Evolutionary conservation across 1,140 invertebrate species (phyloP).

Genomic region (Idris sp.): DNA sequence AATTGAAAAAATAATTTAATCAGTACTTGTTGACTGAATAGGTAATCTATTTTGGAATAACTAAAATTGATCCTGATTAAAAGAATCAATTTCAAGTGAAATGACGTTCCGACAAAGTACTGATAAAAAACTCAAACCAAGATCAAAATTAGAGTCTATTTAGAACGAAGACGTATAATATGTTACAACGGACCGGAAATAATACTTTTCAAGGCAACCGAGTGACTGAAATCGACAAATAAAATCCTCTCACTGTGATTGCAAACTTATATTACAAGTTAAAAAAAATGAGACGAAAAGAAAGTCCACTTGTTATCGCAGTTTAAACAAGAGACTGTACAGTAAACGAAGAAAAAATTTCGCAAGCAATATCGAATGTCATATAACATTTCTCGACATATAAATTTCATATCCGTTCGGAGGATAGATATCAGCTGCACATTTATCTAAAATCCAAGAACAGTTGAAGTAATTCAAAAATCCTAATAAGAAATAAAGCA

Average conservation of each 20-base stretch:
- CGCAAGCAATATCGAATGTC: constrained; percentile 30
- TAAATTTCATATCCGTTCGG: constrained; percentile 24
- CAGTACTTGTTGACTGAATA: no score
- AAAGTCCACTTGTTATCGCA: constrained; percentile 32
- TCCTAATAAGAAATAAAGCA: no score
- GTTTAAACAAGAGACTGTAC: constrained; percentile 28
- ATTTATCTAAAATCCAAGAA: constrained; percentile 18
- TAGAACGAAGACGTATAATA: constrained; percentile 24
- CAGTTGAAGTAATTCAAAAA: constrained; percentile 16
- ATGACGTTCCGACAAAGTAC: no score
- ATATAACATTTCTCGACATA: constrained; percentile 24
- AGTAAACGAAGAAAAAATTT: constrained; percentile 13
- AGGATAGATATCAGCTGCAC: constrained; percentile 21
- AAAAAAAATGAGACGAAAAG: constrained; percentile 5
- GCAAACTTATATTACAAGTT: constrained; percentile 35
- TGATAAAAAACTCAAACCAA: no score
- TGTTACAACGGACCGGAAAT: constrained; percentile 40
- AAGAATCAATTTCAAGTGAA: no score
- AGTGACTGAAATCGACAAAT: constrained; percentile 50
- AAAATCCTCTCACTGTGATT: constrained; percentile 32
- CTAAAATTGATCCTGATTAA: no score
- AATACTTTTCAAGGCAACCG: constrained; percentile 30
- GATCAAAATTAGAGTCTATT: constrained; percentile 21
- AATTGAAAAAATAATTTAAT: no score
- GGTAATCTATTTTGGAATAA: no score